These are phyloP conservation scores for Oncorhynchus kisutch DNA, from an alignment of 2,113 vertebrate species.

Conservation along the genomic window DNA sequence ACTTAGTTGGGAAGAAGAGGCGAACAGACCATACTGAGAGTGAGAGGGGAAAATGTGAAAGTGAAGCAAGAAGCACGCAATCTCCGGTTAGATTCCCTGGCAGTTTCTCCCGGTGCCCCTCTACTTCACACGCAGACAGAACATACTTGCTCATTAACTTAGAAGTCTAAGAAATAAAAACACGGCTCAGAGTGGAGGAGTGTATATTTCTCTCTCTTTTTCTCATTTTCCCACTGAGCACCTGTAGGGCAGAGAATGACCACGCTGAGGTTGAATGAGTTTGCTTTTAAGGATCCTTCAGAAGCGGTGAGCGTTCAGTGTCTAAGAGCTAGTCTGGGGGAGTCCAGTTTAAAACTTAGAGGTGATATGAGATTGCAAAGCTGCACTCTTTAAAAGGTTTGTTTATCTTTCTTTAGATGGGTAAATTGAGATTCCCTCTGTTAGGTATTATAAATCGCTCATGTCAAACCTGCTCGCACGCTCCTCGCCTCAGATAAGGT, in stretches of 20 bases:
- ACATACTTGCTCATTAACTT: slow-evolving; percentile 32
- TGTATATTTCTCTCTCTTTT: slow-evolving; percentile 50
- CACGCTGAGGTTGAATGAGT: slow-evolving; percentile 50
- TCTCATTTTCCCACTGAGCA: background rate
- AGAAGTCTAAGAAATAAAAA: slow-evolving; percentile 63
- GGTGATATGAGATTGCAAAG: background rate
- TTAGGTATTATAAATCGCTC: slow-evolving; percentile 30
- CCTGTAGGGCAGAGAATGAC: slow-evolving; percentile 21
- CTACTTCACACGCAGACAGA: slow-evolving; percentile 16
- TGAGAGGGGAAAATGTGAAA: slow-evolving; percentile 64
- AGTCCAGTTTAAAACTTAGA: background rate
- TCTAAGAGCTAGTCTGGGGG: slow-evolving; percentile 3
- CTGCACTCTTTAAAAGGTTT: background rate
- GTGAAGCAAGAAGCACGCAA: slow-evolving; percentile 53
- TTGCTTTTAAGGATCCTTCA: slow-evolving; percentile 59
- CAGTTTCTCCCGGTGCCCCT: slow-evolving; percentile 38
- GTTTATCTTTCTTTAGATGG: background rate
- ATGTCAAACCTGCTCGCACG: slow-evolving; percentile 10
- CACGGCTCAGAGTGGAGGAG: slow-evolving; percentile 50
- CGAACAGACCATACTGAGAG: slow-evolving; percentile 32
- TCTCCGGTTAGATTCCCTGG: slow-evolving; percentile 62
- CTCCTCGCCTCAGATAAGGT: slow-evolving; percentile 23
- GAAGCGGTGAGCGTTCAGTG: slow-evolving; percentile 62
- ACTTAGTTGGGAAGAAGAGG: background rate
- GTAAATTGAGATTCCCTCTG: background rate